Evolutionary conservation across 2,113 vertebrate genomes (phyloP), one percentile per base, ranked within the genome.

Genomic region (Hydrochoerus hydrochaeris): DNA sequence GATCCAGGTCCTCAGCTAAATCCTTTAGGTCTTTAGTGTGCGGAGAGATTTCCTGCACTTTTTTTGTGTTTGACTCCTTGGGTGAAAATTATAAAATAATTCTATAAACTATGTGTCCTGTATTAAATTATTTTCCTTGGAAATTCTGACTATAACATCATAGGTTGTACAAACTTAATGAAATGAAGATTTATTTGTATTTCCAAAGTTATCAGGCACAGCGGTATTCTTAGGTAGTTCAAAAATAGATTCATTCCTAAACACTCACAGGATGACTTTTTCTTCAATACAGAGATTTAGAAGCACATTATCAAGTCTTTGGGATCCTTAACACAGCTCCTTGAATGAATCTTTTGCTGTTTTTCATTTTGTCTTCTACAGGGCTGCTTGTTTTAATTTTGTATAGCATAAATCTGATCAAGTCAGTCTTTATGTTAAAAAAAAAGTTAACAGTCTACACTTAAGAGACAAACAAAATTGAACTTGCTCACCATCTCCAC

Each of bases 161-260:
- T 26, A 57, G 6, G 32, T 20, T 44, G 83, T 19, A 44, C 14
- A 78, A 75, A 67, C 58, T 71, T 88, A 60, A 67, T 75, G 28
- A 80, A 94, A 84, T 80, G 24, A 91, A 85, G 32, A 69, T 95
- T 78, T 88, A 69, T 95, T 97, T 81, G 20, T 4, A 69, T 77
- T 88, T 85, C 62, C 17, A 3, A 73, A 73, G 19, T 46, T 89
- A 57, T 60, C 10, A 2, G 4, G 32, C 9, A 54, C 30, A 41
- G 54, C 0, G 7, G 5, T 0, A 32, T 46, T 73, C 28, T 6
- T 80, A 30, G 10, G 41, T 85, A 63, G 41, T 65, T 10, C 41
- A 80, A 54, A 85, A 16, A 44, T 10, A 28, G 7, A 16, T 14
- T 24, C 10, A 52, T 24, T 86, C 63, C 32, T 26, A 41, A 62